phyloP scores from a whole-genome alignment of 2,797 vertebrate genomes.

The Galaxias olidus region DNA sequence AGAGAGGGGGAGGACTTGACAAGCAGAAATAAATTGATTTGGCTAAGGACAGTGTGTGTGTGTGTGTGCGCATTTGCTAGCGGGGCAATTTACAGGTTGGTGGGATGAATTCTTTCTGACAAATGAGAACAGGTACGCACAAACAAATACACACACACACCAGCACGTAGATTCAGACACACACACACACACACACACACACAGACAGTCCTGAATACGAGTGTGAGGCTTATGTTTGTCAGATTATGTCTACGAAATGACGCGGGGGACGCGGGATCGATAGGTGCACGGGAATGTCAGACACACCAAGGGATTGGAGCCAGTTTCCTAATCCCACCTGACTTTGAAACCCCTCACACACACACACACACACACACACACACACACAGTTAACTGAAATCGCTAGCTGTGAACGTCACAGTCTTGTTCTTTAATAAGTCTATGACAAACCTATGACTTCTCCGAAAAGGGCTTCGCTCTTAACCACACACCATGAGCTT shows the following conservation, averaged over 20 bases:
- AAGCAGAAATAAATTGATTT: conserved; percentile 40
- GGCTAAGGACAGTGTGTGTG: conserved; percentile 16
- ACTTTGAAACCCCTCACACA: conserved; percentile 48
- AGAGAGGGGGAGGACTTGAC: conserved; percentile 21
- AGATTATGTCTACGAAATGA: conserved; percentile 53
- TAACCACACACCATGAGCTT: no score
- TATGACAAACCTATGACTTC: no score
- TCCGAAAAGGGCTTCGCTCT: not conserved
- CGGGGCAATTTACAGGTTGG: conserved; percentile 41
- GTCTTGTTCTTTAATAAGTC: no score
- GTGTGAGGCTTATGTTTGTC: conserved; percentile 58
- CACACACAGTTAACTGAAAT: not conserved
- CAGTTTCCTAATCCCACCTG: conserved; percentile 59
- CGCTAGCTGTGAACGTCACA: no score
- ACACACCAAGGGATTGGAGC: conserved; percentile 35
- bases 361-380: not conserved
- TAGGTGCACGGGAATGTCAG: conserved; percentile 46
- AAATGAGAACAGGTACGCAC: conserved; percentile 46
- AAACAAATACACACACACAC: conserved; percentile 3
- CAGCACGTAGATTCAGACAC: conserved; percentile 5
- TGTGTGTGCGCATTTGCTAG: conserved; percentile 7
- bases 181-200: conserved; percentile 9
- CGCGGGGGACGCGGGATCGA: conserved; percentile 61
- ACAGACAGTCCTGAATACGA: conserved; percentile 55
- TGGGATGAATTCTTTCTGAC: conserved; percentile 38